Base-by-base conservation (phyloP, 2,888 invertebrate genomes). In the Merodon equestris region DNA sequence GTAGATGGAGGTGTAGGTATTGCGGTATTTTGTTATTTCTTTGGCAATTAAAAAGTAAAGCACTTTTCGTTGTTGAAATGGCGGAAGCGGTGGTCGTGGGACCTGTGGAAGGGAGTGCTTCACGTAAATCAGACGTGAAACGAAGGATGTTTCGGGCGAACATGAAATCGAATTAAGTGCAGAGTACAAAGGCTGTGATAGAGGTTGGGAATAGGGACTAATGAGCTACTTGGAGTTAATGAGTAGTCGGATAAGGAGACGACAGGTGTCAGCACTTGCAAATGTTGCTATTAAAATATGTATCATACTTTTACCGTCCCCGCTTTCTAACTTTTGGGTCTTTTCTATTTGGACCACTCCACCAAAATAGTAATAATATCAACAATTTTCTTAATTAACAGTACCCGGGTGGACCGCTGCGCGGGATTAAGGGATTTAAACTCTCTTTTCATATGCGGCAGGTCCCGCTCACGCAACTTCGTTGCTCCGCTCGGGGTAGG, bases 31-130 rank as follows among this genome's bases (percentile, higher is more conserved):
- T n/a, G 12, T n/a, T 7, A 15, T 60, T 54, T 53, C 45, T 56
- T 56, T 27, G 36, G 19, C 44, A 71, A 64, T 64, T 64, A 63
- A 36, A 36, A 48, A 12, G 36, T 7, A 51, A 63, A 51, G 56
- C 17, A 45, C 17, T 50, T 56, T 63, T 27, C 19, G 2, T 13
- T 19, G 19, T 53, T 4, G 0, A 1, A 5, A 19, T n/a, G 9
- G 18, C 9, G 14, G n/a, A n/a, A n/a, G 13, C 13, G n/a, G 34
- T 13, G 14, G 34, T 27, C 34, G 27, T 10, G 1, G 9, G 7
- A 17, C 36, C 17, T 18, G 13, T 54, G 27, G n/a, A 15, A 15
- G 27, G 18, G 18, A 50, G 19, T 50, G 50, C n/a, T 19, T 34
- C 10, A 4, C 57, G 17, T 57, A 38, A 51, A 70, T 61, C 15